Evolutionary conservation across 2,888 invertebrate species (phyloP), one percentile per base, ranked within the genome.

Genomic region (Trichopria drosophilae): DNA sequence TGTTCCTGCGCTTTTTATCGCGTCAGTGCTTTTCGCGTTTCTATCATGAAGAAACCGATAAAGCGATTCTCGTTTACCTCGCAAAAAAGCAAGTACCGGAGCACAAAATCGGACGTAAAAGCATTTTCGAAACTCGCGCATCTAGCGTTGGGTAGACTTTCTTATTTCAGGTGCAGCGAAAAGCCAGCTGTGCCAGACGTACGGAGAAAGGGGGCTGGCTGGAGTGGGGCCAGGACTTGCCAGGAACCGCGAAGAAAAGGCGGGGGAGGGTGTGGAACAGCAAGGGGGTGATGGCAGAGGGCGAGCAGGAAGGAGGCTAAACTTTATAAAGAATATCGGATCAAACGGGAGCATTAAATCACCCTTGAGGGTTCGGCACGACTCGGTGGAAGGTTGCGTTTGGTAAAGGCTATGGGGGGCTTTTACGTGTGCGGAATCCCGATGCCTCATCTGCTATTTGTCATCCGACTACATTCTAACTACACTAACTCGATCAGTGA

Each of bases 301-400:
- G 29, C 32, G 36, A 49, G 51, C n/a, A 59, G 50, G 55, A 60
- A 59, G 55, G 58, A 55, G 47, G 57, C 52, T 52, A 64, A 64
- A 66, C 63, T 69, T 68, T 66, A 64, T 66, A 66, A 66, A 68
- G 65, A 67, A 68, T 67, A 66, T 67, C 63, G 65, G 65, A 64
- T 65, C 65, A 65, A 67, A 68, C 66, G 66, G 61, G 63, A 56
- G 62, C 62, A 65, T 65, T 67, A 66, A 67, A 67, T 68, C 66
- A 68, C 64, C 64, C 64, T 61, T 53, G 63, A 61, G 65, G 62
- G 59, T 51, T 52, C 57, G 43, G 48, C 37, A 52, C 35, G 35
- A 29, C 29, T 35, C 45, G 48, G 44, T 54, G 51, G 52, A 57
- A 55, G 50, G 53, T 60, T 60, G 51, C 61, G 53, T 63, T 63